Percentiles rank a stretch among this genome's conserved stretches.
Conservation (phyloP, 2,888 invertebrate species). For the Tuberolachnus salignus region DNA sequence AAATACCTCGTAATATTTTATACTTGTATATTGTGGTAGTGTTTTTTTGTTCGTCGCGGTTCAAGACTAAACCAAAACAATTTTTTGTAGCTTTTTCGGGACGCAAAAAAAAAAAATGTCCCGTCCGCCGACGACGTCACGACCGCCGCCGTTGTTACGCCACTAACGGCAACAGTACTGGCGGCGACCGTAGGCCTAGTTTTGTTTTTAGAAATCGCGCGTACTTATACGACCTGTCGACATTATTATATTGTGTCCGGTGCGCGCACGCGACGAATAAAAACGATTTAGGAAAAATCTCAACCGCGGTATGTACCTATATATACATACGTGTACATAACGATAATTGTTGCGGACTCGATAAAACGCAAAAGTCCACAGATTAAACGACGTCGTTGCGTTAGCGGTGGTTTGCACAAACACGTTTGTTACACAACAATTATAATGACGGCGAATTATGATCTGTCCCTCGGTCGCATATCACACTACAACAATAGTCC, state of each 20-base stretch:
- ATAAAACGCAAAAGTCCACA: neutral
- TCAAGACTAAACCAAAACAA: too few relatives aligned
- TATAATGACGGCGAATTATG: neutral
- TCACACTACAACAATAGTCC: too few relatives aligned
- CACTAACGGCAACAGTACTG: neutral
- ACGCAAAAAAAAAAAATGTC: too few relatives aligned
- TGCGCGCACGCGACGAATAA: neutral
- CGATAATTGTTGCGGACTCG: neutral
- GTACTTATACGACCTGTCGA: neutral
- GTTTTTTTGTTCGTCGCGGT: too few relatives aligned
- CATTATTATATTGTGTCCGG: neutral
- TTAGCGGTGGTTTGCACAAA: neutral
- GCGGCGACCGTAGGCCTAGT: neutral
- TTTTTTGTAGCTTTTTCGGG: too few relatives aligned
- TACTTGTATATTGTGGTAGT: too few relatives aligned
- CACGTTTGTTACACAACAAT: neutral
- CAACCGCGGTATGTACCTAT: too few relatives aligned
- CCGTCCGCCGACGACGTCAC: neutral
- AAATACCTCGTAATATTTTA: too few relatives aligned
- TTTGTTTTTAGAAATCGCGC: constrained; percentile 20
- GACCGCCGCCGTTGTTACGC: neutral
- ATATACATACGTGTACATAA: too few relatives aligned
- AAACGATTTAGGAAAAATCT: neutral
- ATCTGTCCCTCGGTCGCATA: neutral
- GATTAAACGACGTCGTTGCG: neutral